Percentiles rank a stretch among this genome's conserved stretches.
phyloP scores from a whole-genome alignment of 2,113 vertebrate genomes.

The Hystrix brachyura region DNA sequence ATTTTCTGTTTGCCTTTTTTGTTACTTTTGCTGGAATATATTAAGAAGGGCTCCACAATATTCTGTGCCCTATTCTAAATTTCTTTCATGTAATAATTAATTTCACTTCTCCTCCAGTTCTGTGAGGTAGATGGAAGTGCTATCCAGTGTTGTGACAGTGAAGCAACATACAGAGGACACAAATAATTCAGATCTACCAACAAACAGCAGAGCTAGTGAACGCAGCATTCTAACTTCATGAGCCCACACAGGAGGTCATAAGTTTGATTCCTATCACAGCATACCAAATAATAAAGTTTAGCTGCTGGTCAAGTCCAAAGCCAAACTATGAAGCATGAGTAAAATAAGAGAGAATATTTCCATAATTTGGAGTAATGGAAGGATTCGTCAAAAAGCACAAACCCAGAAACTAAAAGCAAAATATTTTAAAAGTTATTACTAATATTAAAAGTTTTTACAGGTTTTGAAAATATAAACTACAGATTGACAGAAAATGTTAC shows the following conservation, averaged over 20 bases:
- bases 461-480: background rate
- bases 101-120: background rate
- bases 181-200: background rate
- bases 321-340: background rate
- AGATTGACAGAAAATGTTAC: background rate
- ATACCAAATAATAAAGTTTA: background rate
- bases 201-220: background rate
- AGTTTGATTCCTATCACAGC: background rate
- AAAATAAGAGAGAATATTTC: background rate
- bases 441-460: background rate
- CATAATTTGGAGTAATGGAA: background rate
- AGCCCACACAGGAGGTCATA: background rate
- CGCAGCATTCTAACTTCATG: background rate
- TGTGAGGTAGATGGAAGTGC: background rate
- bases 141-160: background rate
- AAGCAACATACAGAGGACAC: background rate
- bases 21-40: background rate
- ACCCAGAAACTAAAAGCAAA: background rate
- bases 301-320: background rate
- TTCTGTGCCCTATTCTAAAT: background rate
- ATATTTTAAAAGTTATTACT: background rate
- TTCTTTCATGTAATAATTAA: constrained; percentile 1
- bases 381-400: background rate
- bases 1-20: background rate
- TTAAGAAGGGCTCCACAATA: background rate